Conservation (phyloP, 2,888 invertebrate genomes). For the Volucella bombylans region DNA sequence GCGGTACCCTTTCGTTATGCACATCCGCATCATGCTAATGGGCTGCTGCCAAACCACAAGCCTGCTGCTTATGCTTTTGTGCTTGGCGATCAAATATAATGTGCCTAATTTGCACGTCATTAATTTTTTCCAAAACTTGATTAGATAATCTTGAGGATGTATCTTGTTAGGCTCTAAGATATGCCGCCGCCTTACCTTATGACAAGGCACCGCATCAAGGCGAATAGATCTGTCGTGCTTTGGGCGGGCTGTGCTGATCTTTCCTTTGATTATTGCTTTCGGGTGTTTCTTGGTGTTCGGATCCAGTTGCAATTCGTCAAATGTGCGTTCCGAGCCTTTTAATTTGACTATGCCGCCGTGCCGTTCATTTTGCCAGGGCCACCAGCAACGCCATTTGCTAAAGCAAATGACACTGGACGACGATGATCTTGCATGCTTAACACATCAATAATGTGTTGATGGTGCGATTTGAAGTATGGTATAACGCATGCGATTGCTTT, state of each 20-base stretch:
- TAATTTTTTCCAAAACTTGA: slow-evolving; percentile 66
- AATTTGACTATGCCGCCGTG: slow-evolving; percentile 53
- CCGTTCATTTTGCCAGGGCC: slow-evolving; percentile 49
- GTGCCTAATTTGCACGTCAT: slow-evolving; percentile 73
- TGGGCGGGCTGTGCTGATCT: slow-evolving; percentile 23
- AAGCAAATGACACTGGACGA: slow-evolving; percentile 21
- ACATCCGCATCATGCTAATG: slow-evolving; percentile 71
- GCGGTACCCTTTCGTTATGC: slow-evolving; percentile 69
- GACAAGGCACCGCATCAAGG: background rate
- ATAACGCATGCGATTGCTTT: too few relatives aligned
- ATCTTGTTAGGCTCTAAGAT: slow-evolving; percentile 67
- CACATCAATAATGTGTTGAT: background rate
- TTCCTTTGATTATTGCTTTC: slow-evolving; percentile 32
- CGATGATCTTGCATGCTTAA: slow-evolving; percentile 13
- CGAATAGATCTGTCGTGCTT: slow-evolving; percentile 55
- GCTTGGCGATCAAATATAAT: slow-evolving; percentile 70
- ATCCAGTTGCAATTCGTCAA: slow-evolving; percentile 70
- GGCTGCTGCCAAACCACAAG: slow-evolving; percentile 58
- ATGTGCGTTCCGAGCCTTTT: slow-evolving; percentile 62
- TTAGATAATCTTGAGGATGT: slow-evolving; percentile 71
- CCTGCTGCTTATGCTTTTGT: slow-evolving; percentile 69
- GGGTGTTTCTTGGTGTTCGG: slow-evolving; percentile 54
- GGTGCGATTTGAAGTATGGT: too few relatives aligned
- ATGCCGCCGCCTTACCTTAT: slow-evolving; percentile 50
- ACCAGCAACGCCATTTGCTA: slow-evolving; percentile 48